Percentiles rank a stretch among this genome's conserved stretches.
phyloP scores from a whole-genome alignment of 2,797 vertebrate species.

The Gambelia wislizenii region DNA sequence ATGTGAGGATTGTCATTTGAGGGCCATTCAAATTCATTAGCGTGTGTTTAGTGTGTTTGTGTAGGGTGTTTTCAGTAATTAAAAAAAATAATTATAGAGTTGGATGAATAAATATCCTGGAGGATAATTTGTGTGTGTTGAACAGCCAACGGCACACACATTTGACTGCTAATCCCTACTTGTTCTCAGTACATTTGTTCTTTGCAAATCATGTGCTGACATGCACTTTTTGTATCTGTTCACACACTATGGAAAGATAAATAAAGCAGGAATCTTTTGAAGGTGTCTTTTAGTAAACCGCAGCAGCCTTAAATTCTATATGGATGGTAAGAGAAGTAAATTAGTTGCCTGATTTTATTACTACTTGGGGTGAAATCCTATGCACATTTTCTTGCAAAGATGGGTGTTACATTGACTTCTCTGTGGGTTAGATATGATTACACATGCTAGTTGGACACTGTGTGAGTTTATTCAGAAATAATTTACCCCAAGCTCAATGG shows the following conservation, averaged over 20 bases:
- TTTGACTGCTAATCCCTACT: conserved; percentile 72
- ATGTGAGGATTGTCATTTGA: conserved; percentile 44
- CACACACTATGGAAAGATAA: conserved; percentile 67
- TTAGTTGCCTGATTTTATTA: conserved; percentile 58
- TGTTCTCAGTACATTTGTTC: conserved; percentile 67
- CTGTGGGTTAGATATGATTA: not conserved
- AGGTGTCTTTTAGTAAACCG: conserved; percentile 62
- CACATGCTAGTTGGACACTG: not conserved
- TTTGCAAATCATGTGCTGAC: conserved; percentile 77
- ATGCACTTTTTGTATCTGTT: conserved; percentile 70
- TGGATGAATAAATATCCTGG: conserved; percentile 69
- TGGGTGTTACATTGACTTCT: not conserved
- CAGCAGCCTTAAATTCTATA: conserved; percentile 63
- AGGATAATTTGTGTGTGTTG: conserved; percentile 72
- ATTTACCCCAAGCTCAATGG: not conserved
- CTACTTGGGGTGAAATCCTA: not conserved
- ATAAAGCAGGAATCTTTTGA: conserved; percentile 57
- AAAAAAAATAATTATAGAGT: conserved; percentile 75
- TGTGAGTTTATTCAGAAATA: conserved; percentile 2
- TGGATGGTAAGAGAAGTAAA: conserved; percentile 45
- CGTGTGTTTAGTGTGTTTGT: conserved; percentile 48
- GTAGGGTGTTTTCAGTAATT: conserved; percentile 70
- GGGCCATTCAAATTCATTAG: conserved; percentile 50
- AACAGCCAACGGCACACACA: conserved; percentile 73
- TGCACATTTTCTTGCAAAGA: not conserved